Conservation (phyloP, 2,797 vertebrate species). For the Acanthornis magna region DNA sequence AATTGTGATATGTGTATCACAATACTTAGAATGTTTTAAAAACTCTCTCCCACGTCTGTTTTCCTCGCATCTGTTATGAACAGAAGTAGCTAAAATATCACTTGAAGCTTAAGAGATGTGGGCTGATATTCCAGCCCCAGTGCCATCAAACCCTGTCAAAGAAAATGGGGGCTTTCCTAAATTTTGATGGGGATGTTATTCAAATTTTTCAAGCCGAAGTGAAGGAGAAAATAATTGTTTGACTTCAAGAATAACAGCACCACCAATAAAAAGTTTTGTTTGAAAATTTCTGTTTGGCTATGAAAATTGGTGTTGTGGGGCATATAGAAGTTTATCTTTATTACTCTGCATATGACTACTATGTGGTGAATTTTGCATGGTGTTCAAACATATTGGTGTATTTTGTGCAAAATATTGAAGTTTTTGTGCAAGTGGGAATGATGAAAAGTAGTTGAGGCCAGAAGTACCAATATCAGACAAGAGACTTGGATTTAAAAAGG, state of each 20-base stretch:
- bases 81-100: not conserved
- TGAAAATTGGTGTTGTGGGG: not conserved
- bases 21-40: not conserved
- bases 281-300: not conserved
- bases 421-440: not conserved
- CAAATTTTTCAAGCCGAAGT: not conserved
- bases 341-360: not conserved
- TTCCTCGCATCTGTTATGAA: not conserved
- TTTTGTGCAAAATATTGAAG: not conserved
- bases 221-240: not conserved
- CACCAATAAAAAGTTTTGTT: fast-evolving
- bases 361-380: not conserved
- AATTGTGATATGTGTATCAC: not conserved
- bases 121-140: not conserved
- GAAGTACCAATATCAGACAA: not conserved
- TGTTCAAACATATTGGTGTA: not conserved
- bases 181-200: not conserved
- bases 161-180: not conserved
- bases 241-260: not conserved
- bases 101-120: not conserved
- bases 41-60: not conserved
- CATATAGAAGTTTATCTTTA: not conserved
- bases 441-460: not conserved
- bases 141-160: fast-evolving
- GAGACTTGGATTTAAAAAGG: not conserved